These are phyloP conservation scores for Hypothenemus hampei DNA, from an alignment of 1,140 invertebrate species.

Conservation along the genomic window DNA sequence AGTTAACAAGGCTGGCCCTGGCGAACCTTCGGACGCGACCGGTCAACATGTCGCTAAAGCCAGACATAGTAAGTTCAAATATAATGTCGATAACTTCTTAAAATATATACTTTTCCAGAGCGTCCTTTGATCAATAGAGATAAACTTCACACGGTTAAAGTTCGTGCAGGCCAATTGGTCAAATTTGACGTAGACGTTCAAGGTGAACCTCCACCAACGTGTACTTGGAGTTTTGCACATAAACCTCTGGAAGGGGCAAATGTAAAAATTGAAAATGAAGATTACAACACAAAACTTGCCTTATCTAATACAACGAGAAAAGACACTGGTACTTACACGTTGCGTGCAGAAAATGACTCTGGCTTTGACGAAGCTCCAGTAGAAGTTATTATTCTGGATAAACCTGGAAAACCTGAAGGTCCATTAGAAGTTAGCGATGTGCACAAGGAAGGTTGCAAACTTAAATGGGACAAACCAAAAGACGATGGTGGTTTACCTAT, in stretches of 20 bases:
- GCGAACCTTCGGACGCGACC: constrained; percentile 83
- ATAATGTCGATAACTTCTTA: not conserved
- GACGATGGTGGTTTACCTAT: constrained; percentile 93
- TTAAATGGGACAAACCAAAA: constrained; percentile 92
- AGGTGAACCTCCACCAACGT: constrained; percentile 90
- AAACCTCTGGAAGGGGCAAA: constrained; percentile 49
- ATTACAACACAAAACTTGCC: constrained; percentile 85
- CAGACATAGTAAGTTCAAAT: constrained; percentile 67
- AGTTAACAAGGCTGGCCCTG: constrained; percentile 90
- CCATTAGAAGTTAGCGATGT: constrained; percentile 89
- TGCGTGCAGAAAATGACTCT: constrained; percentile 87
- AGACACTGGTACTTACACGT: constrained; percentile 85
- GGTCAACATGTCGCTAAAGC: constrained; percentile 85
- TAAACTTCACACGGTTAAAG: constrained; percentile 81
- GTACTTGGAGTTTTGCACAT: constrained; percentile 79
- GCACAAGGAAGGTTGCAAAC: constrained; percentile 90
- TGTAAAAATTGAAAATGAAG: constrained; percentile 82
- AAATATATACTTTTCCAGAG: constrained; percentile 54
- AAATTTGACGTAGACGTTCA: constrained; percentile 91
- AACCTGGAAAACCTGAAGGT: constrained; percentile 90
- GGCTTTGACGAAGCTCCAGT: constrained; percentile 92
- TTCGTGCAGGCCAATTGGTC: constrained; percentile 85
- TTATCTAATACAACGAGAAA: constrained; percentile 75
- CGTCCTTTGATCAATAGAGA: constrained; percentile 89
- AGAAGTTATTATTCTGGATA: constrained; percentile 91